phyloP scores from a whole-genome alignment of 2,888 invertebrate species.

The Linyphia triangularis region DNA sequence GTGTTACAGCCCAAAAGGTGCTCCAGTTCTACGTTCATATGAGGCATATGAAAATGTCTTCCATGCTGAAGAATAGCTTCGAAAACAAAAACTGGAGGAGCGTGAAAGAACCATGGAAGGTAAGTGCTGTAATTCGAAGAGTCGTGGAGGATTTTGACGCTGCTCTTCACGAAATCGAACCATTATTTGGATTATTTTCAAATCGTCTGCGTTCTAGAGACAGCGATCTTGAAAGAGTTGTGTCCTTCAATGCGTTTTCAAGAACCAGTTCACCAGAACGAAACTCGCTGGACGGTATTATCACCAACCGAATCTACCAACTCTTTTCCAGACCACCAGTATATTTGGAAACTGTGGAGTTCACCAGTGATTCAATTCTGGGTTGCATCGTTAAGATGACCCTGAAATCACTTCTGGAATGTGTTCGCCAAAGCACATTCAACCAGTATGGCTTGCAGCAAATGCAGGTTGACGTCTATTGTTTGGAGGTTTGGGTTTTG shows the following conservation, averaged over 20 bases:
- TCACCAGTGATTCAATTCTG: constrained; percentile 20
- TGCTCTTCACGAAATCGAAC: constrained; percentile 1
- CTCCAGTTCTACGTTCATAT: background rate
- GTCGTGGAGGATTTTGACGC: constrained; percentile 29
- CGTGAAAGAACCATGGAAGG: constrained; percentile 49
- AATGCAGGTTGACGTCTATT: constrained; percentile 53
- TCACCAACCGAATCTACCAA: background rate
- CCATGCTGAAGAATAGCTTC: constrained; percentile 36
- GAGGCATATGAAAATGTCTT: background rate
- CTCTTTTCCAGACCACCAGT: constrained; percentile 11
- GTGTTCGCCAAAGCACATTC: constrained; percentile 34
- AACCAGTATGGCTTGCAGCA: constrained; percentile 60
- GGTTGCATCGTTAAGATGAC: constrained; percentile 10
- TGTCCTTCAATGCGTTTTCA: background rate
- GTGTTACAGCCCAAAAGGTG: constrained; percentile 6
- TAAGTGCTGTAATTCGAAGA: constrained; percentile 27
- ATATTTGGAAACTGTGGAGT: background rate
- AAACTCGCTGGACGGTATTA: background rate
- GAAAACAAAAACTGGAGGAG: constrained; percentile 46
- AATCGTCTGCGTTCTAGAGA: background rate
- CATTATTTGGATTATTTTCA: background rate
- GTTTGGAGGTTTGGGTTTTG: background rate
- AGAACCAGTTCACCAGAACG: background rate
- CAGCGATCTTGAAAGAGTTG: background rate
- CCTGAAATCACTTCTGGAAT: constrained; percentile 44